Evolutionary conservation across 2,797 vertebrate genomes (phyloP), one percentile per base, ranked within the genome.

Genomic region (Valencia hispanica): DNA sequence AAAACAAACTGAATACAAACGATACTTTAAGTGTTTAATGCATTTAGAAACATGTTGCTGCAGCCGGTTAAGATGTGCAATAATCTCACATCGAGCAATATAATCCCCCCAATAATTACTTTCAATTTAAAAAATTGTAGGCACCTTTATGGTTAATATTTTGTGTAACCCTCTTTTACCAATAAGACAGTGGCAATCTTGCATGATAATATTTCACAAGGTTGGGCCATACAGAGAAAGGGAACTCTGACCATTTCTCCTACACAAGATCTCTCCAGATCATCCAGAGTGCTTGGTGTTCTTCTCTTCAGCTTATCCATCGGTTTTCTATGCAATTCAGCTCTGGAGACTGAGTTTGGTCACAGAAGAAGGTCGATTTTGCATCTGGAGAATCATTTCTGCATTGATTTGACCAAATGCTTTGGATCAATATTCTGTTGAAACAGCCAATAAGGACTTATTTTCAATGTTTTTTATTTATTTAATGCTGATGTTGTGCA

Each of bases 1-100:
- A 25, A 57, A 77, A n/a, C 72, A 83, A 79, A 59, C 61, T 77
- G 75, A 81, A 74, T 2, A 68, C 69, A 70, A 65, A 48, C 18
- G 14, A 1, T 43, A 9, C 27, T 30, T 68, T 3, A 72, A 2
- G 36, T 2, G 36, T n/a, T 66, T 66, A 41, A 66, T 66, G 5
- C 20, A 41, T 41, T 39, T 65, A 6, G 8, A 66, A 25, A 39
- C 12, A 22, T 63, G 32, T 36, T 32, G 30, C 14, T 0, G 6
- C 30, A 32, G 2, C 0, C 32, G 27, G 17, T 32, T 32, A 55
- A 30, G 57, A 32, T 57, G 12, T 57, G 55, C 27, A 61, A 59
- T 32, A 59, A 59, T 59, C 15, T 59, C 27, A 59, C 55, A 59
- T 9, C 32, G 14, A 59, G 27, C 15, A 32, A 59, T 59, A 59